Percentiles rank a stretch among this genome's conserved stretches.
Evolutionary conservation across 64 coral and sea anemone genomes (phyloP).

Genomic region (Pocillopora verrucosa): DNA sequence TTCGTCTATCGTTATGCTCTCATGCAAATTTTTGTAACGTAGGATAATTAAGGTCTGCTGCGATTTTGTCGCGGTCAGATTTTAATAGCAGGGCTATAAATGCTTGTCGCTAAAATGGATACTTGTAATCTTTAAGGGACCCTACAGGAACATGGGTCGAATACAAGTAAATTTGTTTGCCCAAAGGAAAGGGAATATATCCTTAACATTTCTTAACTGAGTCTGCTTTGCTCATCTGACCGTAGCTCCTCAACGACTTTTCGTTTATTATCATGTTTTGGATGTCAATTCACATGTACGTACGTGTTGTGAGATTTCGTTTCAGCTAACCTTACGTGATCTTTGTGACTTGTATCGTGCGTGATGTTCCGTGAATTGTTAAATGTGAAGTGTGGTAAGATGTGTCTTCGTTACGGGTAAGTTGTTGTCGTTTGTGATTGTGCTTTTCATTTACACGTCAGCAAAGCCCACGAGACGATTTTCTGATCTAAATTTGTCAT

Average conservation of each 20-base stretch:
- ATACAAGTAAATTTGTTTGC: too few species aligned
- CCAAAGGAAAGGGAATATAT: too few species aligned
- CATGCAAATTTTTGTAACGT: too few species aligned
- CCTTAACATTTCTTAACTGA: too few species aligned
- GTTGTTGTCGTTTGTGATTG: not conserved
- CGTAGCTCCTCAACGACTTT: not conserved
- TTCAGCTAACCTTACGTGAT: conserved; percentile 50
- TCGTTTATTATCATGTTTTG: not conserved
- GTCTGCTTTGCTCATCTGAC: too few species aligned
- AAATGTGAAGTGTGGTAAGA: conserved; percentile 33
- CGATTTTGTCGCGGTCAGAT: too few species aligned
- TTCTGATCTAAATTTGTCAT: not conserved
- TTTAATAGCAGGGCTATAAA: too few species aligned
- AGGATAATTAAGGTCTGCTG: too few species aligned
- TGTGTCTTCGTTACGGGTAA: not conserved
- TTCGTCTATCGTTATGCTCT: too few species aligned
- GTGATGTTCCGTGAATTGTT: conserved; percentile 48
- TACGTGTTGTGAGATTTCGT: conserved; percentile 32
- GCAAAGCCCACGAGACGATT: not conserved
- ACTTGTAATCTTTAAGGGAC: too few species aligned
- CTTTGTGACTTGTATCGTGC: conserved; percentile 57
- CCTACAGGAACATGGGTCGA: too few species aligned
- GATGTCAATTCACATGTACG: not conserved
- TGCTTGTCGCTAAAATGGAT: too few species aligned
- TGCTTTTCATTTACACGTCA: not conserved